Evolutionary conservation across 2,113 vertebrate genomes (phyloP).

Genomic region (Rhipidura dahli): DNA sequence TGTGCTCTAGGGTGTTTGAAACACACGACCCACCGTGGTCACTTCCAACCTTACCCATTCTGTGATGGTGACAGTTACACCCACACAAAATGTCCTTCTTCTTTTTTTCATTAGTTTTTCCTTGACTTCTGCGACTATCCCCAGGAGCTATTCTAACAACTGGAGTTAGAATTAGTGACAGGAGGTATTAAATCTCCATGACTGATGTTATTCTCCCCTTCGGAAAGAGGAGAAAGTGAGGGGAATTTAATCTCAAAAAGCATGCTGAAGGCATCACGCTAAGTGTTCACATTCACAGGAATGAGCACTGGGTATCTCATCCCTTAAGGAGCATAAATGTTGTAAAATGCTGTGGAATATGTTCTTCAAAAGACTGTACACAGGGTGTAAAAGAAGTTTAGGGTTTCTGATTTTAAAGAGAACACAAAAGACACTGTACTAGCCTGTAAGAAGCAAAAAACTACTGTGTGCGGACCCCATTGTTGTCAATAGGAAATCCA

Average conservation of each 20-base stretch:
- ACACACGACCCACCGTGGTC: neutral
- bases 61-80: neutral
- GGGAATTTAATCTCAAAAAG: neutral
- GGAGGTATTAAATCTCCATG: neutral
- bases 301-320: neutral
- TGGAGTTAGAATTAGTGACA: neutral
- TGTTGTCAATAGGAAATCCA: neutral
- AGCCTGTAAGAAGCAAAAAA: neutral
- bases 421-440: neutral
- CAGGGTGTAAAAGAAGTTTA: neutral
- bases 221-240: neutral
- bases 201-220: neutral
- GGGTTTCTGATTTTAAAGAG: neutral
- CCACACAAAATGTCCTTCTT: neutral
- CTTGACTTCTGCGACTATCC: neutral
- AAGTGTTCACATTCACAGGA: neutral
- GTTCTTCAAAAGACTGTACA: neutral
- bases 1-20: neutral
- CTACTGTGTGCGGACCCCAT: accelerated
- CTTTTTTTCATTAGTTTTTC: neutral
- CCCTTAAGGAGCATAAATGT: neutral
- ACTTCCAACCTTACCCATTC: neutral
- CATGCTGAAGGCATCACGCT: neutral
- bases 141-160: neutral
- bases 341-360: neutral